phyloP scores from a whole-genome alignment of 2,888 invertebrate species.

The Acrobasis suavella region DNA sequence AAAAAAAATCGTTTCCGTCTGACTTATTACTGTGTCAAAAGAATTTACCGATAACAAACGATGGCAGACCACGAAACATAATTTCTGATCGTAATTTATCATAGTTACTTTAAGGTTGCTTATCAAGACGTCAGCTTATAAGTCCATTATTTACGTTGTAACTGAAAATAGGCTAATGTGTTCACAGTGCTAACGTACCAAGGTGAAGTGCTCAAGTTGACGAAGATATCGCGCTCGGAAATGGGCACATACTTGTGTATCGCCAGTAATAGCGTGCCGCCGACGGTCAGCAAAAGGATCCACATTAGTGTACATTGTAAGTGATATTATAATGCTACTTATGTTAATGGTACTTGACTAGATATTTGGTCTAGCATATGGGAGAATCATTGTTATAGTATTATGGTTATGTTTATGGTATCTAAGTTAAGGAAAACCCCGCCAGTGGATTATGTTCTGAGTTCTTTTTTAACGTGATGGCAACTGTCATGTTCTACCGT shows the following conservation, averaged over 20 bases:
- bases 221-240: constrained; percentile 92
- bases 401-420: too few species aligned
- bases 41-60: constrained; percentile 18
- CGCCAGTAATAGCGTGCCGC: constrained; percentile 93
- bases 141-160: constrained; percentile 21
- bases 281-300: constrained; percentile 94
- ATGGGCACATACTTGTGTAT: constrained; percentile 97
- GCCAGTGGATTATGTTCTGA: too few species aligned
- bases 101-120: constrained; percentile 21
- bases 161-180: constrained; percentile 27
- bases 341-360: not conserved
- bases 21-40: constrained; percentile 24
- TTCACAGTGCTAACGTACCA: constrained; percentile 87
- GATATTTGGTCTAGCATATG: not conserved
- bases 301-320: constrained; percentile 95
- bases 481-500: too few species aligned
- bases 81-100: constrained; percentile 22
- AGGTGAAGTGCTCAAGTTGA: constrained; percentile 90
- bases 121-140: constrained; percentile 28
- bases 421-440: not conserved
- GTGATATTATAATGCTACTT: constrained; percentile 47
- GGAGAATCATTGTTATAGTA: not conserved
- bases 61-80: constrained; percentile 16
- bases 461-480: too few species aligned
- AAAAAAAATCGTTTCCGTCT: constrained; percentile 30